These are phyloP conservation scores for Chrysolina americana DNA, from an alignment of 2,888 invertebrate species.

Conservation along the genomic window DNA sequence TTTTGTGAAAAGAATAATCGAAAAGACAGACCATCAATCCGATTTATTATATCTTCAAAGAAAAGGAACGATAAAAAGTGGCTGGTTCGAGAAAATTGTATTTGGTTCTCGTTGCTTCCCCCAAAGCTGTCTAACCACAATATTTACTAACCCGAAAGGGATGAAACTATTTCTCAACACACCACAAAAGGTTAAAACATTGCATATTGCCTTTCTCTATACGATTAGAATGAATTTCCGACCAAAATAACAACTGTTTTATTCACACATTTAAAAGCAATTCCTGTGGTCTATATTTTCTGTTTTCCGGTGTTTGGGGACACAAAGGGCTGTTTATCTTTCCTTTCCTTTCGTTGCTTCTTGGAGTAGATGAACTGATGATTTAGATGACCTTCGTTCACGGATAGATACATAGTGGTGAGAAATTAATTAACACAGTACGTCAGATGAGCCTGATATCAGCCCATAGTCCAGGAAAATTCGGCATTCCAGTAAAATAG, in stretches of 20 bases:
- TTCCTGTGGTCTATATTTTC: constrained; percentile 17
- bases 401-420: too few species aligned
- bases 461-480: too few species aligned
- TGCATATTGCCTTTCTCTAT: constrained; percentile 49
- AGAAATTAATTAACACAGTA: too few species aligned
- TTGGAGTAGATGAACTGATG: background rate
- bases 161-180: constrained; percentile 53
- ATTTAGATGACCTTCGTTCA: background rate
- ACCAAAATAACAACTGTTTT: constrained; percentile 41
- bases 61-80: constrained; percentile 55
- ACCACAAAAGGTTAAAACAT: constrained; percentile 52
- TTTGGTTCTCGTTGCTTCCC: constrained; percentile 55
- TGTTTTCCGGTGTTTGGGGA: constrained; percentile 19
- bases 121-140: constrained; percentile 53
- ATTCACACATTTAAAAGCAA: constrained; percentile 38
- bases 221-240: constrained; percentile 40
- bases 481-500: too few species aligned
- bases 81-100: constrained; percentile 55
- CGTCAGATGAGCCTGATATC: too few species aligned
- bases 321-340: constrained; percentile 23
- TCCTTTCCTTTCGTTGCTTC: background rate
- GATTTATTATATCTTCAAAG: constrained; percentile 58
- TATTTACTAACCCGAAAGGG: constrained; percentile 57
- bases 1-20: constrained; percentile 52
- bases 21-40: constrained; percentile 55